phyloP scores from a whole-genome alignment of 1,140 invertebrate genomes.

The Plodia interpunctella region DNA sequence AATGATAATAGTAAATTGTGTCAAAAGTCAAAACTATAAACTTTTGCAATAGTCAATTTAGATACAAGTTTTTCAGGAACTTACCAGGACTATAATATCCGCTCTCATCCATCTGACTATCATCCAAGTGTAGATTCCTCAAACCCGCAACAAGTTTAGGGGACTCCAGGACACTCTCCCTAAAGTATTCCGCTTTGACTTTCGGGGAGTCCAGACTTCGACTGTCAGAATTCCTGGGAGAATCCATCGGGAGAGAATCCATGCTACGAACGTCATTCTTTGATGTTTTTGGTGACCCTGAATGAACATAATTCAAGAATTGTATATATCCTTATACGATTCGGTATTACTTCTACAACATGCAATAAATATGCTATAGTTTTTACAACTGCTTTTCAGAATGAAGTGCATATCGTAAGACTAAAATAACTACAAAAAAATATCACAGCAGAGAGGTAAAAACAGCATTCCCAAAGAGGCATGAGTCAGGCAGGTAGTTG shows the following conservation, averaged over 20 bases:
- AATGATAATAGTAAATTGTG: too few relatives aligned
- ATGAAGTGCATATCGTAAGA: too few relatives aligned
- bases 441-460: too few relatives aligned
- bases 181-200: slow-evolving; percentile 65
- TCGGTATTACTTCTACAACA: too few relatives aligned
- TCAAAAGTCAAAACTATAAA: neutral
- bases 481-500: too few relatives aligned
- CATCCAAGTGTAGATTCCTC: slow-evolving; percentile 62
- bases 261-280: slow-evolving; percentile 66
- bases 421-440: too few relatives aligned
- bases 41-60: neutral
- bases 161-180: slow-evolving; percentile 56
- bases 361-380: too few relatives aligned
- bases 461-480: too few relatives aligned
- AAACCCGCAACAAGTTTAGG: slow-evolving; percentile 56
- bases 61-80: neutral
- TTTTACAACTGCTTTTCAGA: too few relatives aligned
- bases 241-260: slow-evolving; percentile 76
- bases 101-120: slow-evolving; percentile 66
- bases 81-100: slow-evolving; percentile 65
- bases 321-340: too few relatives aligned
- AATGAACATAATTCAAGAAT: neutral
- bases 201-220: slow-evolving; percentile 73
- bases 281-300: slow-evolving; percentile 60
- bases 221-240: slow-evolving; percentile 68